These are phyloP conservation scores for Aradophagus sp. DNA, from an alignment of 1,140 invertebrate genomes.

Conservation along the genomic window DNA sequence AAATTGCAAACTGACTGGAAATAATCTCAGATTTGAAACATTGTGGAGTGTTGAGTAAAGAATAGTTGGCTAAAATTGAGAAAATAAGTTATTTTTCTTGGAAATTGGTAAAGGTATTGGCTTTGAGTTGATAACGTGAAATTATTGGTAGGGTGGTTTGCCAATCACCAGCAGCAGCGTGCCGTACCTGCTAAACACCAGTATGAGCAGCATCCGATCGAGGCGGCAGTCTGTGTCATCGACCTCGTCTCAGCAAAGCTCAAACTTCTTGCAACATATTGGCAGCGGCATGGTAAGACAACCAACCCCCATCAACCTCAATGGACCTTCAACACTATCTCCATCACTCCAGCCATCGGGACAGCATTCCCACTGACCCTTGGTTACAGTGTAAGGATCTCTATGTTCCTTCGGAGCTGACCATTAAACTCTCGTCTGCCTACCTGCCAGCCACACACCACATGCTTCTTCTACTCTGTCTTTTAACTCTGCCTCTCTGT, in stretches of 20 bases:
- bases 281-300: conserved; percentile 91
- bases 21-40: too few species aligned
- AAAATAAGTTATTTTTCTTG: too few species aligned
- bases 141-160: conserved; percentile 81
- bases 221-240: conserved; percentile 80
- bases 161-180: conserved; percentile 91
- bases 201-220: conserved; percentile 87
- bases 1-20: too few species aligned
- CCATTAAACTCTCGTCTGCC: conserved; percentile 54
- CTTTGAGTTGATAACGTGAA: not conserved
- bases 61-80: too few species aligned
- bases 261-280: conserved; percentile 86
- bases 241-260: conserved; percentile 79
- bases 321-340: conserved; percentile 77
- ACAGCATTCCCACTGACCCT: conserved; percentile 80
- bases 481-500: too few species aligned
- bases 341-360: conserved; percentile 78
- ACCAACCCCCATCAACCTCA: conserved; percentile 80
- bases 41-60: too few species aligned
- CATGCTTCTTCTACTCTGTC: conserved; percentile 44
- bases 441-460: conserved; percentile 59
- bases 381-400: conserved; percentile 84
- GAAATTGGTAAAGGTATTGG: too few species aligned
- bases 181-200: conserved; percentile 86
- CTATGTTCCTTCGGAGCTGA: conserved; percentile 65